Conservation (phyloP, 2,797 vertebrate species). For the Prunella strophiata region DNA sequence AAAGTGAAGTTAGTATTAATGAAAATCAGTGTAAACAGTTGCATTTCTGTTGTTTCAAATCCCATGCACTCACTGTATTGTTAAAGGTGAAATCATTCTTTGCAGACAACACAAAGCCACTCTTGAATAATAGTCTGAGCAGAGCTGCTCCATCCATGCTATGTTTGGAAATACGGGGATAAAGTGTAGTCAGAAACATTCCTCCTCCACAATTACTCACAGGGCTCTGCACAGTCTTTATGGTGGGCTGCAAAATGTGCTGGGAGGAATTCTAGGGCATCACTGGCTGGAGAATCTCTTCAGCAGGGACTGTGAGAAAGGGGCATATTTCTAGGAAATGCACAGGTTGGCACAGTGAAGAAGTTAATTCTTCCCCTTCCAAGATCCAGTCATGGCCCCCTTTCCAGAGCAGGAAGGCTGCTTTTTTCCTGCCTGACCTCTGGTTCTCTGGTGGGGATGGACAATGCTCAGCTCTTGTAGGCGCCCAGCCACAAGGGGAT, state of each 20-base stretch:
- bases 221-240: neutral
- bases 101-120: neutral
- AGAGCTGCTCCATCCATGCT: constrained; percentile 2
- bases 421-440: neutral
- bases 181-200: constrained; percentile 25
- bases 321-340: neutral
- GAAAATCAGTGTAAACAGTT: neutral
- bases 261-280: neutral
- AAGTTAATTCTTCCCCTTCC: neutral
- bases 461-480: neutral
- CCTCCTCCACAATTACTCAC: constrained; percentile 35
- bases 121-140: constrained; percentile 4
- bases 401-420: neutral
- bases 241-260: neutral
- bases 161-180: neutral
- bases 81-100: neutral
- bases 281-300: neutral
- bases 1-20: neutral
- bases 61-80: neutral
- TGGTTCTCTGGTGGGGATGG: neutral
- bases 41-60: neutral
- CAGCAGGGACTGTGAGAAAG: neutral
- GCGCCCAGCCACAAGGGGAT: constrained; percentile 33
- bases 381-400: neutral
- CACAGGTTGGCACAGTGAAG: neutral